Evolutionary conservation across 2,888 invertebrate genomes (phyloP).

Genomic region (Meloe dianella): DNA sequence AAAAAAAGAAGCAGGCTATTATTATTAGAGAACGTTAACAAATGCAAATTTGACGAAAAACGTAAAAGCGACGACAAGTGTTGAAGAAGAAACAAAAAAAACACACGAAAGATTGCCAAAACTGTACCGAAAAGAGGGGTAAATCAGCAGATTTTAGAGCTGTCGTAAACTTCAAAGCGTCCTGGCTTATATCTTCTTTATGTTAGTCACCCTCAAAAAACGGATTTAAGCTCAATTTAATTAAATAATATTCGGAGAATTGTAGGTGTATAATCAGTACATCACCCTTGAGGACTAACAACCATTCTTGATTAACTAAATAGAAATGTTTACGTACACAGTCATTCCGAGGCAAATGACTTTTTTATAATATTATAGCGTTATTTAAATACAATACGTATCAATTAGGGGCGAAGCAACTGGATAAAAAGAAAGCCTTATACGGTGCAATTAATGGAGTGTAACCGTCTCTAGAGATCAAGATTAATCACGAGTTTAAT

Average conservation of each 20-base stretch:
- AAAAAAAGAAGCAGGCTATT: no score
- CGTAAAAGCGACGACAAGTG: no score
- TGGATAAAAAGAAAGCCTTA: background rate
- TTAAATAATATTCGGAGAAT: no score
- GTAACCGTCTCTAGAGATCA: constrained; percentile 3
- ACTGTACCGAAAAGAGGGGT: constrained; percentile 1
- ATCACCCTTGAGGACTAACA: no score
- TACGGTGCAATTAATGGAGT: background rate
- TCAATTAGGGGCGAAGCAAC: background rate
- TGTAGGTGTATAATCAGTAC: no score
- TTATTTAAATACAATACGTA: background rate
- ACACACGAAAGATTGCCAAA: background rate
- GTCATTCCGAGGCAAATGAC: background rate
- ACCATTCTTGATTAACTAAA: background rate
- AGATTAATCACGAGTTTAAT: constrained; percentile 7
- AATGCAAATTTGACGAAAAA: constrained; percentile 7
- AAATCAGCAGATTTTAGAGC: background rate
- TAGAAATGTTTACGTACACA: background rate
- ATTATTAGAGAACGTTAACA: background rate
- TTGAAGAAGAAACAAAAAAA: no score
- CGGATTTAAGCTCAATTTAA: no score
- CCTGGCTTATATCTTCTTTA: background rate
- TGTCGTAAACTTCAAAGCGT: background rate
- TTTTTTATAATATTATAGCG: background rate
- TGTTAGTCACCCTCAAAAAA: background rate